phyloP scores from a whole-genome alignment of 2,797 vertebrate species.

The Psittacula echo region DNA sequence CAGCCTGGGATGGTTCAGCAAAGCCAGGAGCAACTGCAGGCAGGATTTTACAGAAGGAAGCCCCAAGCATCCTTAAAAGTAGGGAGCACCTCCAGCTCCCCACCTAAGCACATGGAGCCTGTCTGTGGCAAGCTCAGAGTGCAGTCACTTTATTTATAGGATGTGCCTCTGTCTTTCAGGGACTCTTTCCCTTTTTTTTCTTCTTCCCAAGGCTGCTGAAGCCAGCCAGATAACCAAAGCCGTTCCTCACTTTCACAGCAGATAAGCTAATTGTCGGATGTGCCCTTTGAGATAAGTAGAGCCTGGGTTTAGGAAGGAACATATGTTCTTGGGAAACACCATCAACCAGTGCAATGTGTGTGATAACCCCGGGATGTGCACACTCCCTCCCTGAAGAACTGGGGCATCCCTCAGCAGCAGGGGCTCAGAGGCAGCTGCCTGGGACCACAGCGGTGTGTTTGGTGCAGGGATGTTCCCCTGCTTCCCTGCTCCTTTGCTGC shows the following conservation, averaged over 20 bases:
- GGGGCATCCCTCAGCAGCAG: accelerated
- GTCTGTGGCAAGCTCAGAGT: not conserved
- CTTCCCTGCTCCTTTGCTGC: not conserved
- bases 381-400: not conserved
- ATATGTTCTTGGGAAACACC: conserved; percentile 53
- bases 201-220: conserved; percentile 32
- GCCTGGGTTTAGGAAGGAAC: conserved; percentile 67
- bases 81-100: not conserved
- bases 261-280: conserved; percentile 77
- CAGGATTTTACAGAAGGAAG: not conserved
- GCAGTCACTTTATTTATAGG: not conserved
- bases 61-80: not conserved
- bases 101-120: not conserved
- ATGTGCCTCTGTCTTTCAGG: not conserved
- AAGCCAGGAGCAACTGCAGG: not conserved
- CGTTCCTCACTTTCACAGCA: conserved; percentile 65
- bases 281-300: conserved; percentile 75
- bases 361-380: not conserved
- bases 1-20: not conserved
- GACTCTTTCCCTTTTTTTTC: not conserved
- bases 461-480: not conserved
- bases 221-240: conserved; percentile 63
- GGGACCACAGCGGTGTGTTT: not conserved
- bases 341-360: not conserved
- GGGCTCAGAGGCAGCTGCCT: not conserved